phyloP scores from a whole-genome alignment of 2,113 vertebrate genomes.

The Fregata magnificens region DNA sequence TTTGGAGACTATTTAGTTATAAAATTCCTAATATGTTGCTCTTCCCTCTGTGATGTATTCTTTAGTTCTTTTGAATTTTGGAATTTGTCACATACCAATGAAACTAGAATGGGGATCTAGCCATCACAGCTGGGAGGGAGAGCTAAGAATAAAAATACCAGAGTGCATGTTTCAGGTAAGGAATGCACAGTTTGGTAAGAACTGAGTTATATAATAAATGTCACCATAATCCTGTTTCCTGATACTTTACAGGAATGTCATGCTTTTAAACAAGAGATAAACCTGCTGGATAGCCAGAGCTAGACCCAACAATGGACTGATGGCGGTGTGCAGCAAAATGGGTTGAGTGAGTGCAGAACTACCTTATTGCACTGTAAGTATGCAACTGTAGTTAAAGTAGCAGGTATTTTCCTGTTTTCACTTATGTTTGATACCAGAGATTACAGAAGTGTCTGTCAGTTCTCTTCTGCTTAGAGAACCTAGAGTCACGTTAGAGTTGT shows the following conservation, averaged over 20 bases:
- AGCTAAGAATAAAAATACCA: not conserved
- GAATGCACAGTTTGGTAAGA: not conserved
- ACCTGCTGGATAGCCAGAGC: not conserved
- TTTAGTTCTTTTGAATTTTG: not conserved
- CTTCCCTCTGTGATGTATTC: not conserved
- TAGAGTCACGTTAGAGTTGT: not conserved
- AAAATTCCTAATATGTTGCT: not conserved
- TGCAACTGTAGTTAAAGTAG: not conserved
- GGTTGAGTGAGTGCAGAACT: constrained; percentile 6
- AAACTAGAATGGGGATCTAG: not conserved
- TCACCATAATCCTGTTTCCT: not conserved
- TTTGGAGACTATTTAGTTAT: not conserved
- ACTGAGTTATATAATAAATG: not conserved
- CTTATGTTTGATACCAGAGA: not conserved
- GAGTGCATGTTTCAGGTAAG: not conserved
- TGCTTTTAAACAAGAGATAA: not conserved
- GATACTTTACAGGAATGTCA: constrained; percentile 6
- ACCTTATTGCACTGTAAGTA: constrained; percentile 2
- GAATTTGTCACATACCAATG: not conserved
- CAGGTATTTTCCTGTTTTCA: not conserved
- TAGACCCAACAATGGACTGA: not conserved
- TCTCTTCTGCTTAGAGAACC: not conserved
- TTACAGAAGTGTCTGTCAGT: not conserved
- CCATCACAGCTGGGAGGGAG: not conserved
- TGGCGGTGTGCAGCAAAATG: constrained; percentile 1